Percentiles rank a stretch among this genome's conserved stretches.
phyloP scores from a whole-genome alignment of 2,888 invertebrate genomes.

The Leptopilina myrica region DNA sequence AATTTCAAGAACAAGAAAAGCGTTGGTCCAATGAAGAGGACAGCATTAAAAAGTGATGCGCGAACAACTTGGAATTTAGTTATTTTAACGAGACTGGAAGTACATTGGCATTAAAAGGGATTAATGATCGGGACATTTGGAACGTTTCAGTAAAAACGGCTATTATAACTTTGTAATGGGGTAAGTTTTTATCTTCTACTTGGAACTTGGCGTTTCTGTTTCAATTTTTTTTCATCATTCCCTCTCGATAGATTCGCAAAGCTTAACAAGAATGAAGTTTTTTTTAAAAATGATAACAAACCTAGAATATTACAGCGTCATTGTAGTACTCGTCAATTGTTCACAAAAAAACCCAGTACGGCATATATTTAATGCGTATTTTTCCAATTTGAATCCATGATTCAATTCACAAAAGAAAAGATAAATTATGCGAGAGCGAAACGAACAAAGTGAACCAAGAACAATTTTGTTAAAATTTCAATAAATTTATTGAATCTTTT shows the following conservation, averaged over 20 bases:
- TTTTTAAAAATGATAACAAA: not conserved
- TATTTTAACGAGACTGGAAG: constrained; percentile 23
- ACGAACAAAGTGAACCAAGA: constrained; percentile 35
- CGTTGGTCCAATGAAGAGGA: constrained; percentile 82
- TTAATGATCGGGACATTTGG: not conserved
- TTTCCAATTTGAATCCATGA: not conserved
- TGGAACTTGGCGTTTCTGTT: not conserved
- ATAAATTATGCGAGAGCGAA: constrained; percentile 25
- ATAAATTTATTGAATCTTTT: too few relatives aligned
- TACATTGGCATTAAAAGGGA: constrained; percentile 1
- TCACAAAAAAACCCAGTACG: constrained; percentile 9
- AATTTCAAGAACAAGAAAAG: constrained; percentile 82
- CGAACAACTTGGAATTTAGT: not conserved
- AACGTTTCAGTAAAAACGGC: not conserved
- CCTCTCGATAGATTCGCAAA: not conserved
- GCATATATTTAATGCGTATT: constrained; percentile 32
- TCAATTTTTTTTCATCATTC: not conserved
- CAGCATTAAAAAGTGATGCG: constrained; percentile 69
- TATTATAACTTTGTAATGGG: not conserved
- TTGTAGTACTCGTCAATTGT: constrained; percentile 8
- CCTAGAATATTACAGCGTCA: constrained; percentile 2
- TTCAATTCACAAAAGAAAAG: not conserved
- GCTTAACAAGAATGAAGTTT: not conserved
- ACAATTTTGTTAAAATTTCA: not conserved
- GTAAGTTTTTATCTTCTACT: constrained; percentile 23